A percentile compares a stretch with the other conserved stretches of the same genome.
Conservation (phyloP, 2,888 invertebrate species). For the Macaria notata region DNA sequence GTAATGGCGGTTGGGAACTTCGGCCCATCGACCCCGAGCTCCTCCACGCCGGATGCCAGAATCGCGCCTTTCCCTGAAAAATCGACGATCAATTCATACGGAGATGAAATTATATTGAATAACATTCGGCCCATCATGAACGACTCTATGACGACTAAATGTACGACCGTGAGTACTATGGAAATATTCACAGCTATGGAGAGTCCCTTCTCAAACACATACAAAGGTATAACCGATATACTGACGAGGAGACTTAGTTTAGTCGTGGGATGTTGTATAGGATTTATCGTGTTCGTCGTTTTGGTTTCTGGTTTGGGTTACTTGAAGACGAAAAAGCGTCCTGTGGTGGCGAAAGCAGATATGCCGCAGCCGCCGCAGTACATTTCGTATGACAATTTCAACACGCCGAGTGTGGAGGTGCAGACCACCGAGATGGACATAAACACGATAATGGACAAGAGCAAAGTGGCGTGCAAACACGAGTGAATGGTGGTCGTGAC, state of each 20-base stretch:
- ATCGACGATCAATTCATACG: conserved; percentile 67
- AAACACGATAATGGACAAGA: conserved; percentile 71
- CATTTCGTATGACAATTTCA: conserved; percentile 86
- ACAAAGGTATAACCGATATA: conserved; percentile 88
- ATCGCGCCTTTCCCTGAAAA: conserved; percentile 68
- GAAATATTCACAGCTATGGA: conserved; percentile 85
- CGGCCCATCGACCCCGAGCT: conserved; percentile 68
- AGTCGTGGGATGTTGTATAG: conserved; percentile 93
- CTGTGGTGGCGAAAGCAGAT: conserved; percentile 88
- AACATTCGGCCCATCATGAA: conserved; percentile 69
- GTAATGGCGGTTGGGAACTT: conserved; percentile 92
- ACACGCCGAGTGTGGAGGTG: conserved; percentile 62
- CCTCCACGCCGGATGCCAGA: conserved; percentile 76
- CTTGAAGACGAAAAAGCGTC: conserved; percentile 92
- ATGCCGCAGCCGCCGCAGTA: conserved; percentile 89
- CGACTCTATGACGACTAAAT: conserved; percentile 89
- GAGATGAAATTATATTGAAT: conserved; percentile 83
- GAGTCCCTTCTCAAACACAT: conserved; percentile 83
- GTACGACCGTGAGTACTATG: conserved; percentile 88
- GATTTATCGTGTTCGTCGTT: conserved; percentile 92
- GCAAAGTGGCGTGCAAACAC: conserved; percentile 58
- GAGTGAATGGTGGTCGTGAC: conserved; percentile 44
- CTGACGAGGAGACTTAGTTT: conserved; percentile 91
- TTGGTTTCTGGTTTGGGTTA: conserved; percentile 92
- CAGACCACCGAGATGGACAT: conserved; percentile 74